Percentiles rank a stretch among this genome's conserved stretches.
Conservation (phyloP, 2,113 vertebrate species). For the Alosa alosa region DNA sequence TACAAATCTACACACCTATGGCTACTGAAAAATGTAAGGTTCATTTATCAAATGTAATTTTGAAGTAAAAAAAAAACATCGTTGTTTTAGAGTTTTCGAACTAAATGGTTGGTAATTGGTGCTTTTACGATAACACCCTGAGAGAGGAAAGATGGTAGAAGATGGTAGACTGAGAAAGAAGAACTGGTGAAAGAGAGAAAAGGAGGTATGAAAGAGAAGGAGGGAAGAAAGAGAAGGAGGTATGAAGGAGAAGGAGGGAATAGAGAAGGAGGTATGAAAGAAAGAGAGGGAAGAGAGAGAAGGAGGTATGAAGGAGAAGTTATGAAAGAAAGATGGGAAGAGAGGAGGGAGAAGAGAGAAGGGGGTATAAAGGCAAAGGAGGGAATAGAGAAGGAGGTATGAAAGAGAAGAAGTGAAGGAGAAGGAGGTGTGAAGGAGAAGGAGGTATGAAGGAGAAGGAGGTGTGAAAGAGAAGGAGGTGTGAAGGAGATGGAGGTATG, state of each 20-base stretch:
- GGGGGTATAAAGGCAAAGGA: too few species aligned
- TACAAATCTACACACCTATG: too few species aligned
- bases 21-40: too few species aligned
- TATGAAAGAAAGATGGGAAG: too few species aligned
- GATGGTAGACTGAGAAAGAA: slow-evolving; percentile 13
- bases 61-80: too few species aligned
- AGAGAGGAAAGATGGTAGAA: neutral
- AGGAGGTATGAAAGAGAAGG: slow-evolving; percentile 7
- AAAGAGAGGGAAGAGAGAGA: neutral
- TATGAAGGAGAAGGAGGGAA: neutral
- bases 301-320: neutral
- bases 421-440: neutral
- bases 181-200: neutral
- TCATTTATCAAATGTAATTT: too few species aligned
- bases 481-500: neutral
- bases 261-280: too few species aligned
- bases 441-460: too few species aligned
- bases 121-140: too few species aligned
- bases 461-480: neutral
- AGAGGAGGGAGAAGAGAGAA: neutral
- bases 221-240: neutral
- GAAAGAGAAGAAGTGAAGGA: slow-evolving; percentile 35
- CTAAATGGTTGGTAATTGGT: too few species aligned
- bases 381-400: slow-evolving; percentile 24
- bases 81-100: too few species aligned